Evolutionary conservation across 2,797 vertebrate genomes (phyloP).

Genomic region (Coendou prehensilis): DNA sequence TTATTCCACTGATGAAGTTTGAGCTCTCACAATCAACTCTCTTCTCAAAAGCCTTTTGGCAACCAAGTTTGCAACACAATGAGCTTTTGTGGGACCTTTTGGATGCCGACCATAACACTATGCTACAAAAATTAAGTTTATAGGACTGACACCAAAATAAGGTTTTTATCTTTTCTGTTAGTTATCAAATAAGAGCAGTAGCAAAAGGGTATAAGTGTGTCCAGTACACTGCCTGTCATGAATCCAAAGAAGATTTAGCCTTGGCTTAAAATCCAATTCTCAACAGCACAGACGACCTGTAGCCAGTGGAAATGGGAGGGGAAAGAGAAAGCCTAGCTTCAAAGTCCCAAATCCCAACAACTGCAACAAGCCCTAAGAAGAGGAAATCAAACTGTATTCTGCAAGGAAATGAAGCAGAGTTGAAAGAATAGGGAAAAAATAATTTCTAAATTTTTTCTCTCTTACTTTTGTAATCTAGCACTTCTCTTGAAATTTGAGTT

Average conservation of each 20-base stretch:
- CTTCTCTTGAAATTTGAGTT: neutral
- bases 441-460: neutral
- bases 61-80: neutral
- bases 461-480: neutral
- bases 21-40: neutral
- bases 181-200: neutral
- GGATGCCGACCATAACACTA: neutral
- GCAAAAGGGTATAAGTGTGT: neutral
- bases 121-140: neutral
- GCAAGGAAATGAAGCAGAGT: neutral
- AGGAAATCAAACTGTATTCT: neutral
- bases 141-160: neutral
- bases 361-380: neutral
- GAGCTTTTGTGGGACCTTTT: neutral
- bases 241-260: neutral
- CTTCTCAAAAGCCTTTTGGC: neutral
- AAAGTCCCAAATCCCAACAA: rapidly evolving
- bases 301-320: neutral
- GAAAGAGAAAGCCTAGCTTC: neutral
- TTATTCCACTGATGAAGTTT: neutral
- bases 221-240: neutral
- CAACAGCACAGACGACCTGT: neutral
- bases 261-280: neutral
- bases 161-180: neutral
- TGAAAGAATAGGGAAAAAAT: neutral